Percentiles rank a stretch among this genome's conserved stretches.
Conservation (phyloP, 2,888 invertebrate species). For the Adelphocoris suturalis region DNA sequence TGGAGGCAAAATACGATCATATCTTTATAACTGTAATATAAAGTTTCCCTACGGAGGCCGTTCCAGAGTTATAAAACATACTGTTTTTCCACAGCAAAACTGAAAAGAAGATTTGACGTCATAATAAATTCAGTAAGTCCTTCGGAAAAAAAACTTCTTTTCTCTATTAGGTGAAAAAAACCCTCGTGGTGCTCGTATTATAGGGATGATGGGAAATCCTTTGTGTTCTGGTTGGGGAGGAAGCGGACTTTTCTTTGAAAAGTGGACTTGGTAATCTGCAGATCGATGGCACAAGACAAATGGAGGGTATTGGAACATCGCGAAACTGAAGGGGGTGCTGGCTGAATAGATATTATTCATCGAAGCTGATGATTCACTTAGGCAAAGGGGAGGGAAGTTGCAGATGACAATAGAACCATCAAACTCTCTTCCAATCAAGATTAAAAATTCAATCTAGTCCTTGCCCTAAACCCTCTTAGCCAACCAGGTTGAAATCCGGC, state of each 20-base stretch:
- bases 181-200: constrained; percentile 49
- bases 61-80: constrained; percentile 1
- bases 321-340: constrained; percentile 36
- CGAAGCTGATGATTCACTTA: constrained; percentile 66
- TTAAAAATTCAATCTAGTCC: constrained; percentile 66
- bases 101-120: constrained; percentile 56
- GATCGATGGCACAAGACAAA: constrained; percentile 70
- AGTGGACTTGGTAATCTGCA: constrained; percentile 65
- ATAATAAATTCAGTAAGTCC: constrained; percentile 52
- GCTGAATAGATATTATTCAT: constrained; percentile 67
- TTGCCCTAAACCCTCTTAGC: constrained; percentile 45
- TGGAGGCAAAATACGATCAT: too few species aligned
- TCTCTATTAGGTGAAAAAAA: constrained; percentile 44
- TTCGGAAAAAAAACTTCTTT: constrained; percentile 49
- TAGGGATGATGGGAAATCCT: constrained; percentile 51
- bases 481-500: constrained; percentile 45
- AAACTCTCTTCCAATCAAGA: constrained; percentile 65
- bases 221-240: constrained; percentile 21
- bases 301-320: constrained; percentile 69
- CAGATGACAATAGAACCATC: constrained; percentile 60
- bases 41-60: background rate
- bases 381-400: constrained; percentile 28
- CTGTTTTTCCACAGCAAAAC: background rate
- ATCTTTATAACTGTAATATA: background rate
- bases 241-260: background rate